Percentiles rank a stretch among this genome's conserved stretches.
Evolutionary conservation across 2,797 vertebrate species (phyloP).

Genomic region (Epinephelus awoara): DNA sequence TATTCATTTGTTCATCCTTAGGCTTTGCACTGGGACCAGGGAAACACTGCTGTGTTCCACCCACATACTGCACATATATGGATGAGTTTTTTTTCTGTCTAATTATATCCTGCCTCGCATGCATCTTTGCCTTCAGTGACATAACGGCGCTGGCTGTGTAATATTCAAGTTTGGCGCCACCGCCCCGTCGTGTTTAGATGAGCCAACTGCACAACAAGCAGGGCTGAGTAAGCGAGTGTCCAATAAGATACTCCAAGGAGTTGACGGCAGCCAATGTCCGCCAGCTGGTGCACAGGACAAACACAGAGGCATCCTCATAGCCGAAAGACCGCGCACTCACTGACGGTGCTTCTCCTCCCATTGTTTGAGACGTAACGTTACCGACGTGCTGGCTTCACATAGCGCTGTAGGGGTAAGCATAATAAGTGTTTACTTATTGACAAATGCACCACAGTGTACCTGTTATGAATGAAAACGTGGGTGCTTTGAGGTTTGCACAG

Average conservation of each 20-base stretch:
- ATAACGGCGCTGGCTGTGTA: neutral
- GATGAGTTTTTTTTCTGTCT: no score
- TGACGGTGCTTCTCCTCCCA: slow-evolving; percentile 58
- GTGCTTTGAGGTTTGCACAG: neutral
- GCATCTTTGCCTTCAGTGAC: neutral
- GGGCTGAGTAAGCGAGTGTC: slow-evolving; percentile 32
- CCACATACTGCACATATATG: no score
- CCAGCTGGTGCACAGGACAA: slow-evolving; percentile 66
- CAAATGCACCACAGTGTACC: neutral
- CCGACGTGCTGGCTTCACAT: slow-evolving; percentile 50
- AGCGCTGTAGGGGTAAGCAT: slow-evolving; percentile 62
- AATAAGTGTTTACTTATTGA: neutral
- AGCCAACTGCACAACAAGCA: slow-evolving; percentile 55
- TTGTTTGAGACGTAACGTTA: slow-evolving; percentile 71
- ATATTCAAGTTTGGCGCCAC: slow-evolving; percentile 70
- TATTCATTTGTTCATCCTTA: no score
- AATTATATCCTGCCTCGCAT: neutral
- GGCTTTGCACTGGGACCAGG: no score
- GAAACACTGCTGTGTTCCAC: no score
- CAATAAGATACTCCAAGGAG: slow-evolving; percentile 71
- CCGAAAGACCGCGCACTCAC: slow-evolving; percentile 53
- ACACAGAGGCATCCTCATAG: slow-evolving; percentile 51
- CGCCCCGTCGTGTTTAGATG: slow-evolving; percentile 16
- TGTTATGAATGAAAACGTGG: slow-evolving; percentile 3
- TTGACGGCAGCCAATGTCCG: slow-evolving; percentile 77